phyloP scores from a whole-genome alignment of 2,113 vertebrate genomes.

The Heterotilapia buettikoferi region DNA sequence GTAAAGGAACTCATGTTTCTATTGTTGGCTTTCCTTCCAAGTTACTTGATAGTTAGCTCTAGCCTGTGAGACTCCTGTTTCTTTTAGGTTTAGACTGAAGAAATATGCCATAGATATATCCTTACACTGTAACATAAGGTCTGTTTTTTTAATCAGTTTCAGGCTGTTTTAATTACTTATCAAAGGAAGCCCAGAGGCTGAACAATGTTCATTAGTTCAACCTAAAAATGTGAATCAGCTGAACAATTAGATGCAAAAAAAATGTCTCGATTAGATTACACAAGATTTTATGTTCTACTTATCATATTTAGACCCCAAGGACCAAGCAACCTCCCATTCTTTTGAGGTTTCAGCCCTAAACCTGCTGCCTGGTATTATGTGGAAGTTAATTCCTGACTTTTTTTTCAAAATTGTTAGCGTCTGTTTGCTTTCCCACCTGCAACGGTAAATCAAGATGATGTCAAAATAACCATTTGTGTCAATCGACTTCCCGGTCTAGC shows the following conservation, averaged over 20 bases:
- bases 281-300: constrained; percentile 20
- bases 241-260: constrained; percentile 17
- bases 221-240: neutral
- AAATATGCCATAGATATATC: neutral
- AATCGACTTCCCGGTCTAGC: neutral
- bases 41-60: neutral
- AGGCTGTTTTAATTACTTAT: constrained; percentile 18
- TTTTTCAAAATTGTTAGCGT: neutral
- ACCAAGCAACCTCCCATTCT: neutral
- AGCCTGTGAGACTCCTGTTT: neutral
- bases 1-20: neutral
- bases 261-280: neutral
- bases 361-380: neutral
- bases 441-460: neutral
- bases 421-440: neutral
- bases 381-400: neutral
- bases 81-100: neutral
- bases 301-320: neutral
- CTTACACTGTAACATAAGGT: neutral
- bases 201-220: constrained; percentile 24
- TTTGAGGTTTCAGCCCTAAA: neutral
- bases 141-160: neutral
- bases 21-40: neutral
- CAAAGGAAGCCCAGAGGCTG: constrained; percentile 16
- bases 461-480: neutral